phyloP scores from a whole-genome alignment of 2,797 vertebrate genomes.

The Peromyscus attwateri region DNA sequence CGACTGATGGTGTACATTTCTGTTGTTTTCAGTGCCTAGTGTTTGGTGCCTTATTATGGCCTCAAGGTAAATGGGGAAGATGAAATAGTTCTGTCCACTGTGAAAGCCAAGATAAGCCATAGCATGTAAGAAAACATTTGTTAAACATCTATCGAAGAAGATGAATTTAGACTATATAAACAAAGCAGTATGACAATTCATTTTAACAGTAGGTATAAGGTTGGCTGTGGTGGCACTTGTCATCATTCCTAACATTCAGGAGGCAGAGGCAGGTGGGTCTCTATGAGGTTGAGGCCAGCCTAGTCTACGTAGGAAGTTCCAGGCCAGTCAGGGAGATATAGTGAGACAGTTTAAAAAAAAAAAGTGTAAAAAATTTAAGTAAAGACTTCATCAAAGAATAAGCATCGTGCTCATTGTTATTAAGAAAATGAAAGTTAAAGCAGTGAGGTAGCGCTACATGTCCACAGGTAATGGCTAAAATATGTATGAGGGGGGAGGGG shows the following conservation, averaged over 20 bases:
- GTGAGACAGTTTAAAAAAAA: not conserved
- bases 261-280: not conserved
- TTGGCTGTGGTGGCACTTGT: not conserved
- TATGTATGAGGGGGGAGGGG: not conserved
- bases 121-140: not conserved
- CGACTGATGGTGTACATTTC: not conserved
- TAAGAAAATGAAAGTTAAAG: constrained; percentile 31
- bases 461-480: not conserved
- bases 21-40: not conserved
- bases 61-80: not conserved
- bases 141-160: not conserved
- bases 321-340: not conserved
- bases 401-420: not conserved
- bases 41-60: not conserved
- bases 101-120: not conserved
- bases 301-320: not conserved
- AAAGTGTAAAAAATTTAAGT: constrained; percentile 21
- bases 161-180: not conserved
- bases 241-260: not conserved
- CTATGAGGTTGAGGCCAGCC: not conserved
- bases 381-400: not conserved
- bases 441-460: not conserved
- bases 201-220: not conserved
- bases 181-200: not conserved
- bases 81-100: not conserved